Evolutionary conservation across 2,797 vertebrate species (phyloP), one percentile per base, ranked within the genome.

Genomic region (Acrossocheilus fasciatus): DNA sequence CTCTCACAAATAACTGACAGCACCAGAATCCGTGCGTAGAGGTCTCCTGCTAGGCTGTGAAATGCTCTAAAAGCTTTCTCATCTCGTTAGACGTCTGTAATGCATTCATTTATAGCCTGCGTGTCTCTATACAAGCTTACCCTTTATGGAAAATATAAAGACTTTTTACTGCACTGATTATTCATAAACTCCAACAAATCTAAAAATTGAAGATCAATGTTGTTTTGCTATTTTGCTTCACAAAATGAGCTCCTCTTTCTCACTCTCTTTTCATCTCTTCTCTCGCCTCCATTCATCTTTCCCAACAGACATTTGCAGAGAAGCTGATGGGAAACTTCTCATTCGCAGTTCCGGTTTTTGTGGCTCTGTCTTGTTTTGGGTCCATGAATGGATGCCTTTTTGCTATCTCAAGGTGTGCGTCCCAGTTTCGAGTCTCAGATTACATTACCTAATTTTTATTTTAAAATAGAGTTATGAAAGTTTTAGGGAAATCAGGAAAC

Each of bases 341-440:
- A 1, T 77, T 96, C 30, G 96, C 92, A 0, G 97, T 99, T 3
- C 98, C 98, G 0, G 91, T 98, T 87, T 98, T 99, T 87, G 98
- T 99, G 79, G 97, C 98, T 41, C 93, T 99, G 87, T 99, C 98
- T 86, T 99, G 98, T 91, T 98, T 96, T 62, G 98, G 98, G 7
- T 97, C 98, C 66, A 98, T 99, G 98, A 99, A 99, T 4, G 98
- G 98, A 0, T 87, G 95, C 4, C 23, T 97, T 81, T 98, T 99
- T 91, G 97, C 97, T 0, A 92, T 98, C 82, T 98, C 98, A 89
- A 98, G 98, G 98, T 99, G 90, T 91, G 94, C 59, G 52, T 66
- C 86, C 45, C n/a, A 30, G 4, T 73, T 83, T 50, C 69, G 41
- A 50, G 23, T 34, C 41, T 62, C 7, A 45, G 36, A 11, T 43